Evolutionary conservation across 2,888 invertebrate genomes (phyloP).

Genomic region (Caenorhabditis sp.): DNA sequence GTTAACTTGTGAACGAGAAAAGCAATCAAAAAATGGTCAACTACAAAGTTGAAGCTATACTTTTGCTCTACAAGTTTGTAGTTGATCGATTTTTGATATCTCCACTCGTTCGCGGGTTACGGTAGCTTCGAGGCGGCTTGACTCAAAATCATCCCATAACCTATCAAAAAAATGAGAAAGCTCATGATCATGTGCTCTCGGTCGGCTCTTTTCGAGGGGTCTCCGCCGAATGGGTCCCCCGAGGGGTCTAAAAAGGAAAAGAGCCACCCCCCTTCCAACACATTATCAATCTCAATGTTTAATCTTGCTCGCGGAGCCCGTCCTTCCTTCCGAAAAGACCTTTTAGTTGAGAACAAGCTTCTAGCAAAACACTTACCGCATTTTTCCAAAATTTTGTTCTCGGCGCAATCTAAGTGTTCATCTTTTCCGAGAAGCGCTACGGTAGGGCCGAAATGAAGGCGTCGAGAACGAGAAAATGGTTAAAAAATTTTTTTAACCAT

Average conservation of each 20-base stretch:
- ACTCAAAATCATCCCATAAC: no score
- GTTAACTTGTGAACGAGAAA: not conserved
- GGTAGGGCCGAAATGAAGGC: no score
- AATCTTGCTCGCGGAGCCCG: slow-evolving; percentile 25
- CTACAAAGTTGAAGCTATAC: not conserved
- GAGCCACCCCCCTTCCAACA: slow-evolving; percentile 21
- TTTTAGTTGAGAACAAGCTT: no score
- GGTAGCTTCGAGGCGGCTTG: no score
- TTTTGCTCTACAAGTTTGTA: not conserved
- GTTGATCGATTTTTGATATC: not conserved
- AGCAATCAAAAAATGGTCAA: slow-evolving; percentile 9
- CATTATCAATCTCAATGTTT: slow-evolving; percentile 49
- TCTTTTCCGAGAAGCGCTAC: no score
- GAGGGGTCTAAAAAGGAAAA: slow-evolving; percentile 33
- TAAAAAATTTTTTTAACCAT: no score
- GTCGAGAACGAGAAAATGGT: no score
- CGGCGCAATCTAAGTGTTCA: no score
- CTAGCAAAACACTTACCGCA: no score
- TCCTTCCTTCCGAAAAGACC: not conserved
- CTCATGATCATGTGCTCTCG: slow-evolving; percentile 37
- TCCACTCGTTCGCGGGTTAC: not conserved
- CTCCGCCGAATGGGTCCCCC: slow-evolving; percentile 22
- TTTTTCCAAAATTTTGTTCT: no score
- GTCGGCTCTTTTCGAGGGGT: slow-evolving; percentile 22
- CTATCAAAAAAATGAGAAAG: no score